phyloP scores from a whole-genome alignment of 2,888 invertebrate genomes.

The Odontocolon sp. region DNA sequence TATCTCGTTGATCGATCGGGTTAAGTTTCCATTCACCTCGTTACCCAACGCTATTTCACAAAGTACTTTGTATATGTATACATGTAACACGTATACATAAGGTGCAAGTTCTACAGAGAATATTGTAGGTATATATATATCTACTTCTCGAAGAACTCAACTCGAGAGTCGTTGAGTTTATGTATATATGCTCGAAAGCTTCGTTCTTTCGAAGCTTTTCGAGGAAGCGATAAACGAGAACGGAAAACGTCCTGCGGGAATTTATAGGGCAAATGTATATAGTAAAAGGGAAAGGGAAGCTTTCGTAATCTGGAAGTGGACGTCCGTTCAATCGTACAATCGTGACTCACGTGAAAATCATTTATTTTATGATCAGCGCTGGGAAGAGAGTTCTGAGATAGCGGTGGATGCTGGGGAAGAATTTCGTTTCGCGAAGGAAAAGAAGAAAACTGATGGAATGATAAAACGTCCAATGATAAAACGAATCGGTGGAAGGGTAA shows the following conservation, averaged over 20 bases:
- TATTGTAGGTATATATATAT: too few relatives aligned
- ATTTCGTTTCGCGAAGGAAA: not conserved
- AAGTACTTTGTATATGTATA: constrained; percentile 10
- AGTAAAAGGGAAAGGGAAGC: not conserved
- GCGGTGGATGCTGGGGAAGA: too few relatives aligned
- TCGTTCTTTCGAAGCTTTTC: not conserved
- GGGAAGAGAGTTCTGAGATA: not conserved
- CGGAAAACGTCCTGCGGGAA: not conserved
- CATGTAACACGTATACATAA: not conserved
- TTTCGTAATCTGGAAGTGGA: constrained; percentile 48
- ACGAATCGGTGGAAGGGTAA: constrained; percentile 1
- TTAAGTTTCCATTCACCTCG: constrained; percentile 54
- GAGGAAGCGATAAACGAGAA: not conserved
- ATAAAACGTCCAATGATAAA: constrained; percentile 44
- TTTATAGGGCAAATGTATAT: not conserved
- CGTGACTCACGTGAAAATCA: constrained; percentile 31
- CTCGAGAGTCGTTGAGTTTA: too few relatives aligned
- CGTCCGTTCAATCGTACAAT: constrained; percentile 25
- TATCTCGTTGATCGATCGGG: constrained; percentile 52
- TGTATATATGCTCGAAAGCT: not conserved
- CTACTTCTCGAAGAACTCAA: too few relatives aligned
- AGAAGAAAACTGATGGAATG: constrained; percentile 21
- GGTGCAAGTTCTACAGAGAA: too few relatives aligned
- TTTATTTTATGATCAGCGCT: constrained; percentile 54
- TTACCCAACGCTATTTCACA: constrained; percentile 33